These are phyloP conservation scores for Caenorhabditis virilis DNA, from an alignment of 2,888 invertebrate species.

Conservation along the genomic window DNA sequence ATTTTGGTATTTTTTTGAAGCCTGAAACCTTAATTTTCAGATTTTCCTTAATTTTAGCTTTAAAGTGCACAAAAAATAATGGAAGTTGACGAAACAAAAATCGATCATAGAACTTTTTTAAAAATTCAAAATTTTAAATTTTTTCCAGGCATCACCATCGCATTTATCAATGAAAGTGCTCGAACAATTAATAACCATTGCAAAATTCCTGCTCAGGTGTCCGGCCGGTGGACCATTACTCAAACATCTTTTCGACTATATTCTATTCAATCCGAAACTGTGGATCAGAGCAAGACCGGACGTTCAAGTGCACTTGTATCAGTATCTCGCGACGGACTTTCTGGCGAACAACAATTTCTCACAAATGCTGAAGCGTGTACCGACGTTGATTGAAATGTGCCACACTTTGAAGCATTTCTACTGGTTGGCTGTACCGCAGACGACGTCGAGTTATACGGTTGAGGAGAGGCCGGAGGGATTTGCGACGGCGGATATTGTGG, in stretches of 20 bases:
- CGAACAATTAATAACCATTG: slow-evolving; percentile 66
- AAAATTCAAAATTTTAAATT: not conserved
- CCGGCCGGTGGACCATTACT: slow-evolving; percentile 69
- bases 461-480: slow-evolving; percentile 35
- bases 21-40: too few relatives aligned
- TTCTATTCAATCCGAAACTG: slow-evolving; percentile 96
- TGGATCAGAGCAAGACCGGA: slow-evolving; percentile 90
- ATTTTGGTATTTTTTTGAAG: too few relatives aligned
- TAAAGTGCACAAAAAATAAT: too few relatives aligned
- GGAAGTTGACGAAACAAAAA: too few relatives aligned
- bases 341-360: slow-evolving; percentile 86
- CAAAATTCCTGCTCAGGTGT: slow-evolving; percentile 67
- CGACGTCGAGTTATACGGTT: slow-evolving; percentile 68
- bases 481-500: slow-evolving; percentile 88
- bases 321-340: slow-evolving; percentile 98
- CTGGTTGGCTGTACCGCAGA: slow-evolving; percentile 94
- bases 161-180: slow-evolving; percentile 63
- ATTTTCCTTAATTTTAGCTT: not conserved
- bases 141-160: slow-evolving; percentile 43
- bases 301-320: slow-evolving; percentile 82
- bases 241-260: slow-evolving; percentile 93
- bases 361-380: slow-evolving; percentile 79
- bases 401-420: slow-evolving; percentile 99
- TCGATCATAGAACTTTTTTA: slow-evolving; percentile 1
- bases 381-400: slow-evolving; percentile 89